A percentile compares a stretch with the other conserved stretches of the same genome.
phyloP scores from a whole-genome alignment of 2,113 vertebrate species.

The Rostratula benghalensis region DNA sequence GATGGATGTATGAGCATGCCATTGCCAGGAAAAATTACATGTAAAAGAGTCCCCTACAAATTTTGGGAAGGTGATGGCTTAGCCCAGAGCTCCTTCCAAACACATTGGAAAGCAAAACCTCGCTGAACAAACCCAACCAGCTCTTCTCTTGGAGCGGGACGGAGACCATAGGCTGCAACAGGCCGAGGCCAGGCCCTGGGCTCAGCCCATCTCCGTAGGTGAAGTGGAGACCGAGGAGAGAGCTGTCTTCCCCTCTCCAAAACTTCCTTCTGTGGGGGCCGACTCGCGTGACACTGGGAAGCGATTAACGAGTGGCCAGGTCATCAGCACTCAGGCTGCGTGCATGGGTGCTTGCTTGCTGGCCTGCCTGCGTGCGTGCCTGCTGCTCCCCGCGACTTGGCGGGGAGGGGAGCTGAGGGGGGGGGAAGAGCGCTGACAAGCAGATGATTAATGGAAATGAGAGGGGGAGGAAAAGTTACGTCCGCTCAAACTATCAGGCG shows the following conservation, averaged over 20 bases:
- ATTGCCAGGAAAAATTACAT: not conserved
- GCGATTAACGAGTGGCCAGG: conserved; percentile 3
- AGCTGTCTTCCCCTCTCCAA: not conserved
- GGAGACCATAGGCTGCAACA: accelerated
- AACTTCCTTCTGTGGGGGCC: not conserved
- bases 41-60: not conserved
- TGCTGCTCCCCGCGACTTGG: not conserved
- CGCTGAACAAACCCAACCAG: not conserved
- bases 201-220: not conserved
- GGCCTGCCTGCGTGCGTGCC: not conserved
- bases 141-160: accelerated
- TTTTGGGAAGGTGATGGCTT: not conserved
- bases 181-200: not conserved
- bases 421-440: conserved; percentile 34
- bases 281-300: not conserved
- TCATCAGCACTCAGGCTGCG: not conserved
- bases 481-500: conserved; percentile 55
- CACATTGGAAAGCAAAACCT: not conserved
- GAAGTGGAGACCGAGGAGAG: not conserved
- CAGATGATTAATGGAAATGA: conserved; percentile 64
- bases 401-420: conserved; percentile 15
- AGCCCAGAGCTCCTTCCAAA: not conserved
- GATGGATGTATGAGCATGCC: accelerated
- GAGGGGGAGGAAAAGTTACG: conserved; percentile 50
- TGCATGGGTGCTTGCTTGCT: conserved; percentile 41